Base-by-base conservation (phyloP, 2,797 vertebrate species). In the Perdix hodgsoniae region DNA sequence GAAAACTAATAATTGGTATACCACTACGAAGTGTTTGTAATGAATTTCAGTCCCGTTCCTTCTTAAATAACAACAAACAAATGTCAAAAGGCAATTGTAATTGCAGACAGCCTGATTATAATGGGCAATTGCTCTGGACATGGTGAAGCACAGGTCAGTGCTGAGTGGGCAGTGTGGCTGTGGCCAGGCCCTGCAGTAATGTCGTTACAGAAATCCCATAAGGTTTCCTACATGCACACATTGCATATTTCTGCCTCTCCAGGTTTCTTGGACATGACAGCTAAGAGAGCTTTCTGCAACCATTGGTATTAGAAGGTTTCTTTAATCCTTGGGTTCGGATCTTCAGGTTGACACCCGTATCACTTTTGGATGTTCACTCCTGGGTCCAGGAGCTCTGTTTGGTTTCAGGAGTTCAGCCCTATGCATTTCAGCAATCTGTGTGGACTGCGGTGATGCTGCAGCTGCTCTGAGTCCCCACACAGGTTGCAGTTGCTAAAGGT, bases 141-240 rank as follows among this genome's bases (percentile, higher is more conserved):
- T 42, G 39, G 50, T 3, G 31, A n/a, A 85, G 37, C 63, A 66
- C 24, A 33, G 63, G 50, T 40, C 67, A 59, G 45, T 63, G 79
- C 24, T 18, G 50, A 56, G 47, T 6, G 27, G 39, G 72, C 24
- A 12, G 27, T 13, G 23, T 29, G 31, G 14, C 2, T 9, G 14
- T 81, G 45, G 15, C 26, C 71, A 63, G 11, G n/a, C 9, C 44
- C 63, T 71, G 12, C 4, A n/a, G 26, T 35, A 12, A 47, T 56
- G 18, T n/a, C 14, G 12, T 22, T 19, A 23, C 0, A 23, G 29
- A 74, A 40, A 13, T 14, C 33, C 14, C 31, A 4, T 11, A 81
- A 78, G 22, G 4, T 40, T 65, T 23, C 44, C 27, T 26, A n/a
- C 44, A n/a, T 2, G 12, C 12, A 27, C 0, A 0, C 9, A 19